phyloP scores from a whole-genome alignment of 2,113 vertebrate species.

The Odontophorus gujanensis region DNA sequence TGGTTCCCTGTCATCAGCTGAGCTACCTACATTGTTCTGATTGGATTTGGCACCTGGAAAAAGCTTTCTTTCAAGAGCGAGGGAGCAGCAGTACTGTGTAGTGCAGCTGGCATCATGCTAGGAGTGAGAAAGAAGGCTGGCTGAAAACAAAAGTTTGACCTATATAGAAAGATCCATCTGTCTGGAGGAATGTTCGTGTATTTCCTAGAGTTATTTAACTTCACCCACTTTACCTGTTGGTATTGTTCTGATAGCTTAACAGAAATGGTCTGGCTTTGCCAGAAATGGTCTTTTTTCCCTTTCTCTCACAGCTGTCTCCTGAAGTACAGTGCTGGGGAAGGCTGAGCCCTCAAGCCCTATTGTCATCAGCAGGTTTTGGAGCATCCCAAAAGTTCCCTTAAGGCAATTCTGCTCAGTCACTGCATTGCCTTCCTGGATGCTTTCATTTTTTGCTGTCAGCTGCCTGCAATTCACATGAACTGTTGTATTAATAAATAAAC shows the following conservation, averaged over 20 bases:
- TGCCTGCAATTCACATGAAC: neutral
- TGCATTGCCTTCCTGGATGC: neutral
- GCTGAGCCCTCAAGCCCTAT: neutral
- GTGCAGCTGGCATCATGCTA: conserved; percentile 38
- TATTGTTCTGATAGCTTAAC: neutral
- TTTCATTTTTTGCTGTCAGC: neutral
- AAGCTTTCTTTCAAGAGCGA: neutral
- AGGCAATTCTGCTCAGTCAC: neutral
- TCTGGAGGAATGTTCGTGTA: neutral
- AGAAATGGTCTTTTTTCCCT: neutral
- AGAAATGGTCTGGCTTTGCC: neutral
- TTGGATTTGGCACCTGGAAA: conserved; percentile 5
- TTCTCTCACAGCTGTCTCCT: neutral
- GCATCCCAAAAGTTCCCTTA: neutral
- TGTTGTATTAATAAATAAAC: conserved; percentile 16
- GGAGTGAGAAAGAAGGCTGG: conserved; percentile 11
- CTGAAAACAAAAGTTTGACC: conserved; percentile 34
- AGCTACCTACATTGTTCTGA: neutral
- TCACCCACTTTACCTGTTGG: neutral
- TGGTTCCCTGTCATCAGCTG: neutral
- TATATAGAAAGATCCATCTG: conserved; percentile 41
- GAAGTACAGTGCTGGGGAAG: neutral
- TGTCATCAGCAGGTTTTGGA: neutral
- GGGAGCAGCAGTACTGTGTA: neutral
- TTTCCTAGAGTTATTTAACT: neutral